Percentiles rank a stretch among this genome's conserved stretches.
These are phyloP conservation scores for Cetonia aurata DNA, from an alignment of 2,888 invertebrate genomes.

Conservation along the genomic window DNA sequence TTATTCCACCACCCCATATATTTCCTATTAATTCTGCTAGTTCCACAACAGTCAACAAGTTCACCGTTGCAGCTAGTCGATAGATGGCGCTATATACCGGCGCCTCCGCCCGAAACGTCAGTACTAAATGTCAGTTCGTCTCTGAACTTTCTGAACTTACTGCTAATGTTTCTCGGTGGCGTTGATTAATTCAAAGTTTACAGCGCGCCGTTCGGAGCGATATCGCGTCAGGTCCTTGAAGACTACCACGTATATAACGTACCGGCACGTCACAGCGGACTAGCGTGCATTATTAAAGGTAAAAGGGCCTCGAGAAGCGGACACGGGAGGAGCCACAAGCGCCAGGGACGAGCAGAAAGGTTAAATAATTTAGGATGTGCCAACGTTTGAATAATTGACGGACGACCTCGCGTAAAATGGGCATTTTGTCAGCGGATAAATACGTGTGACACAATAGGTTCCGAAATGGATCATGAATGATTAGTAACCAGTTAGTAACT, in stretches of 20 bases:
- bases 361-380: conserved; percentile 41
- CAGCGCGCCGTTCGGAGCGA: conserved; percentile 12
- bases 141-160: conserved; percentile 34
- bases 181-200: conserved; percentile 40
- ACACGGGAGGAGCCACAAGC: not conserved
- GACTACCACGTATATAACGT: conserved; percentile 4
- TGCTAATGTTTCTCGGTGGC: conserved; percentile 27
- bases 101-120: conserved; percentile 33
- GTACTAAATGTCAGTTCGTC: conserved; percentile 35
- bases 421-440: conserved; percentile 35
- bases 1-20: no score
- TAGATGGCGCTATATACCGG: not conserved
- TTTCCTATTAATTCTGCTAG: no score
- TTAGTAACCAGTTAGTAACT: conserved; percentile 23
- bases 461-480: conserved; percentile 30
- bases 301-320: conserved; percentile 35
- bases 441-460: conserved; percentile 29
- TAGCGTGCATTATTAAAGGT: conserved; percentile 36
- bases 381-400: conserved; percentile 41
- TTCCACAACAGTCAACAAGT: no score
- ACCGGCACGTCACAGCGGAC: conserved; percentile 27
- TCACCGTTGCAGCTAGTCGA: no score
- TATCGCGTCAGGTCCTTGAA: conserved; percentile 16
- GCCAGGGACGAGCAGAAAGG: conserved; percentile 24
- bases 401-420: conserved; percentile 32